phyloP scores from a whole-genome alignment of 2,888 invertebrate genomes.

The Clanis bilineata region DNA sequence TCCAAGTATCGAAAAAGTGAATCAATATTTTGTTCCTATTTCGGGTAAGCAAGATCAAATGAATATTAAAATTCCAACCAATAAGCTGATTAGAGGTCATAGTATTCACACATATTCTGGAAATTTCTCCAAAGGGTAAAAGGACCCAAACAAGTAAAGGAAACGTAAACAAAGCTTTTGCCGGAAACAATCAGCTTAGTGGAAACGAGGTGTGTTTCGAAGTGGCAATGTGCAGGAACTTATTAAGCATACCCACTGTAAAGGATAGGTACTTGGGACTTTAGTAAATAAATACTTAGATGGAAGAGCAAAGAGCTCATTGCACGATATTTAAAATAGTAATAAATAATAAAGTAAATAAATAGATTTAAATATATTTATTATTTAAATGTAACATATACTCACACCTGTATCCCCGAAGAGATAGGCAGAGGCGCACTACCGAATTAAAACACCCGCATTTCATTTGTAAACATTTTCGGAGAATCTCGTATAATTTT shows the following conservation, averaged over 20 bases:
- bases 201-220: conserved; percentile 28
- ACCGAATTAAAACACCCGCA: too few relatives aligned
- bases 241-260: conserved; percentile 24
- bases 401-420: too few relatives aligned
- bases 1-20: too few relatives aligned
- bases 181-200: conserved; percentile 45
- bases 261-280: conserved; percentile 4
- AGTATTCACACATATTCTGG: conserved; percentile 25
- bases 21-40: not conserved
- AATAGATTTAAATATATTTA: too few relatives aligned
- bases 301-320: too few relatives aligned
- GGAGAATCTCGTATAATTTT: too few relatives aligned
- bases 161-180: conserved; percentile 39
- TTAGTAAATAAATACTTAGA: not conserved
- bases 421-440: too few relatives aligned
- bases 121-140: conserved; percentile 29
- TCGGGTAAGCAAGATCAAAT: not conserved
- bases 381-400: too few relatives aligned
- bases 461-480: too few relatives aligned
- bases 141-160: conserved; percentile 30
- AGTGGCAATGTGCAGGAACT: conserved; percentile 26
- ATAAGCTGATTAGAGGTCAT: conserved; percentile 29
- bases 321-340: too few relatives aligned
- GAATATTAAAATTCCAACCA: not conserved
- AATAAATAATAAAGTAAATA: too few relatives aligned